phyloP scores from a whole-genome alignment of 1,140 invertebrate genomes.

The Pseudomyrmex concolor region DNA sequence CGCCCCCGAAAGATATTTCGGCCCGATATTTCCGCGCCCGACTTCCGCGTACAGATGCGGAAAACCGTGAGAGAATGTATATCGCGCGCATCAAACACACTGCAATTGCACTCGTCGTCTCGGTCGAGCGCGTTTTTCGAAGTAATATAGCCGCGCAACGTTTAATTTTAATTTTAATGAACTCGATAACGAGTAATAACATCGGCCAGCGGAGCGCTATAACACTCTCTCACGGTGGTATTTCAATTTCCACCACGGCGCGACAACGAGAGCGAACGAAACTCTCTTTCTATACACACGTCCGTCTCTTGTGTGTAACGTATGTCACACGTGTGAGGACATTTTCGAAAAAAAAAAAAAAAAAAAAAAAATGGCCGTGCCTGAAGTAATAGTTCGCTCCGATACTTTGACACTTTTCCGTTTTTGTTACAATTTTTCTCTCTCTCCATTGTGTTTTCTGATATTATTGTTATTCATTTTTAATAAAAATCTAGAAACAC shows the following conservation, averaged over 20 bases:
- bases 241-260: conserved; percentile 49
- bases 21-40: conserved; percentile 44
- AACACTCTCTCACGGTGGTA: neutral
- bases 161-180: conserved; percentile 59
- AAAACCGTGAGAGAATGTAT: neutral
- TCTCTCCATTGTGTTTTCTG: no score
- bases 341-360: conserved; percentile 5
- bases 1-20: conserved; percentile 45
- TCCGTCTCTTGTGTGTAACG: neutral
- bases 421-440: no score
- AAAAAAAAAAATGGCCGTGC: neutral
- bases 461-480: no score
- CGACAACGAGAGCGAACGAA: neutral
- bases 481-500: no score
- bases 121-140: conserved; percentile 34
- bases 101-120: conserved; percentile 1
- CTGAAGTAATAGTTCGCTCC: no score
- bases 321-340: neutral
- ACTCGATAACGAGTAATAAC: conserved; percentile 53
- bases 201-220: conserved; percentile 3
- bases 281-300: neutral
- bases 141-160: conserved; percentile 21
- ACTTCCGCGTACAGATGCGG: neutral
- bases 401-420: no score
- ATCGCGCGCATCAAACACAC: conserved; percentile 4